Conservation (phyloP, 2,797 vertebrate genomes). For the Lagorchestes hirsutus region DNA sequence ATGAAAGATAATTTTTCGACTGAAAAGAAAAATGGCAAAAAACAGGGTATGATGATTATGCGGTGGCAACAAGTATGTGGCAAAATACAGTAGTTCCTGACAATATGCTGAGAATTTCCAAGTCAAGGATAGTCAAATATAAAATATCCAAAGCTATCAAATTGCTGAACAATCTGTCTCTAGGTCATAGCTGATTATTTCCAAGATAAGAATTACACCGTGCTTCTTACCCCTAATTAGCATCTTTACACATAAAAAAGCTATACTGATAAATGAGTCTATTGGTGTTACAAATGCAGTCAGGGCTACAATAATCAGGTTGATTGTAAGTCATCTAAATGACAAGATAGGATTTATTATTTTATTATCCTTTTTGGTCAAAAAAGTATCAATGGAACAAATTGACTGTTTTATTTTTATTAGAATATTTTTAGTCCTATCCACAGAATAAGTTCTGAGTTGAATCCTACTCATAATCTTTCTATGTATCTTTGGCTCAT, state of each 20-base stretch:
- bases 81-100: background rate
- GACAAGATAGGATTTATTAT: background rate
- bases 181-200: background rate
- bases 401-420: background rate
- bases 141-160: background rate
- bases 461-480: background rate
- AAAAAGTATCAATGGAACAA: background rate
- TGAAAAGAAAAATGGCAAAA: too few species aligned
- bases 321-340: background rate
- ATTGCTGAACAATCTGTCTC: background rate
- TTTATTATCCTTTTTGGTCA: background rate
- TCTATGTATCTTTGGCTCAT: background rate
- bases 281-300: background rate
- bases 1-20: too few species aligned
- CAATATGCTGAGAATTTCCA: background rate
- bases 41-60: too few species aligned
- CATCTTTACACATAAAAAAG: background rate
- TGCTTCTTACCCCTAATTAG: background rate
- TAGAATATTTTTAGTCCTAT: background rate
- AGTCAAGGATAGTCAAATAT: background rate
- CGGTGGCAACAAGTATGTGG: too few species aligned
- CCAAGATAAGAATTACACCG: background rate
- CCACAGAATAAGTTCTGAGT: background rate
- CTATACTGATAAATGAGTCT: background rate
- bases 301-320: background rate